These are phyloP conservation scores for Acyrthosiphon pisum DNA, from an alignment of 1,140 invertebrate genomes.

Conservation along the genomic window DNA sequence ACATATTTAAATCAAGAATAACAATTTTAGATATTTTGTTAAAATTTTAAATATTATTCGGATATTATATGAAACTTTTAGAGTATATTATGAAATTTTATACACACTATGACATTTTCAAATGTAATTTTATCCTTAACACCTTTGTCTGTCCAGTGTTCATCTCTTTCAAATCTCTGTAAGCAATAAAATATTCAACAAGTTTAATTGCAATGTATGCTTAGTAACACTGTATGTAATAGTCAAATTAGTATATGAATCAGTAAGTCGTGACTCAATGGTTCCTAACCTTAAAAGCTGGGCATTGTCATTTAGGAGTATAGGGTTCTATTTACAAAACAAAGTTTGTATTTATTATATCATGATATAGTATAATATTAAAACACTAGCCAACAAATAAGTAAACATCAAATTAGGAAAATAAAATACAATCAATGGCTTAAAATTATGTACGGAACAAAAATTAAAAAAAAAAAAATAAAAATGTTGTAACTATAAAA, in stretches of 20 bases:
- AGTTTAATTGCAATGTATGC: neutral
- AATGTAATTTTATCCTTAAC: no score
- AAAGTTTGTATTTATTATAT: neutral
- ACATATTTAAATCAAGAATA: no score
- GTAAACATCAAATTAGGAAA: slow-evolving; percentile 56
- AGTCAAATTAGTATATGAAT: no score
- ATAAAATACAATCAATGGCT: slow-evolving; percentile 32
- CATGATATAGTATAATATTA: slow-evolving; percentile 30
- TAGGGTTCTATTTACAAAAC: neutral
- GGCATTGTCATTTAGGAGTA: neutral
- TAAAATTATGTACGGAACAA: slow-evolving; percentile 35
- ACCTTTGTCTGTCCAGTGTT: slow-evolving; percentile 90
- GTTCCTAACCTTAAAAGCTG: neutral
- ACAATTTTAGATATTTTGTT: no score
- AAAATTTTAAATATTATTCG: no score
- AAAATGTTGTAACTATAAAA: slow-evolving; percentile 25
- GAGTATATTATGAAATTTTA: no score
- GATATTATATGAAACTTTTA: no score
- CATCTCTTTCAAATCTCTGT: slow-evolving; percentile 94
- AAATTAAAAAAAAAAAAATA: neutral
- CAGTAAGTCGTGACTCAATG: neutral
- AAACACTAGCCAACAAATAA: slow-evolving; percentile 57
- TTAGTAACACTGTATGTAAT: neutral
- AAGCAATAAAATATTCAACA: slow-evolving; percentile 34
- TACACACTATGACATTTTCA: no score